phyloP scores from a whole-genome alignment of 2,797 vertebrate species.

The Enteromius unitaeniatus region DNA sequence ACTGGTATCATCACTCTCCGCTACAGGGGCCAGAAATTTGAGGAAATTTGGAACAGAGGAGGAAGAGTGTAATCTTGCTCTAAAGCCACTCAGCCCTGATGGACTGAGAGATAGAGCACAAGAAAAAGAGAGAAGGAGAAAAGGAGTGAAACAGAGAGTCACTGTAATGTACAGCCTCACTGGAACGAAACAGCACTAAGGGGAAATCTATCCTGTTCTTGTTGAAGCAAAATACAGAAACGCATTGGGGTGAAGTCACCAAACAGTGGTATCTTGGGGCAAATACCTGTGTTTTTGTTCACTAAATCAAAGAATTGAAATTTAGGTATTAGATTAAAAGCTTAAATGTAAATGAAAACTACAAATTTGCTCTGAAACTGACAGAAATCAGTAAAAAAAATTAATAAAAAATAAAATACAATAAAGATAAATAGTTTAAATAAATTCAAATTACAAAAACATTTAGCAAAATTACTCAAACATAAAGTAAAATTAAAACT shows the following conservation, averaged over 20 bases:
- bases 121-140: slow-evolving; percentile 47
- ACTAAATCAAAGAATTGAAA: not conserved
- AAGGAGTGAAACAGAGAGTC: not conserved
- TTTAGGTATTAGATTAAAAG: not conserved
- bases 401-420: fast-evolving
- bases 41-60: slow-evolving; percentile 99
- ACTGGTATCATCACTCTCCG: slow-evolving; percentile 89
- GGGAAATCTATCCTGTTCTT: not conserved
- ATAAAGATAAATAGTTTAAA: not conserved
- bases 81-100: slow-evolving; percentile 83
- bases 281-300: not conserved
- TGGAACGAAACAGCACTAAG: not conserved
- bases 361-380: not conserved
- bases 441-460: not conserved
- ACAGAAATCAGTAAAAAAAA: not conserved
- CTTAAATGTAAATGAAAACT: not conserved
- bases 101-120: slow-evolving; percentile 75
- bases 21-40: slow-evolving; percentile 98
- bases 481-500: not conserved
- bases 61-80: slow-evolving; percentile 93
- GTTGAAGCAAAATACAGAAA: not conserved
- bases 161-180: not conserved
- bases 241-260: not conserved
- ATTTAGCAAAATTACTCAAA: not conserved
- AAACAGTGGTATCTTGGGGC: not conserved